Percentiles rank a stretch among this genome's conserved stretches.
These are phyloP conservation scores for Agelas oroides DNA, from an alignment of 37 sponge, comb jelly and placozoan species.

Conservation along the genomic window DNA sequence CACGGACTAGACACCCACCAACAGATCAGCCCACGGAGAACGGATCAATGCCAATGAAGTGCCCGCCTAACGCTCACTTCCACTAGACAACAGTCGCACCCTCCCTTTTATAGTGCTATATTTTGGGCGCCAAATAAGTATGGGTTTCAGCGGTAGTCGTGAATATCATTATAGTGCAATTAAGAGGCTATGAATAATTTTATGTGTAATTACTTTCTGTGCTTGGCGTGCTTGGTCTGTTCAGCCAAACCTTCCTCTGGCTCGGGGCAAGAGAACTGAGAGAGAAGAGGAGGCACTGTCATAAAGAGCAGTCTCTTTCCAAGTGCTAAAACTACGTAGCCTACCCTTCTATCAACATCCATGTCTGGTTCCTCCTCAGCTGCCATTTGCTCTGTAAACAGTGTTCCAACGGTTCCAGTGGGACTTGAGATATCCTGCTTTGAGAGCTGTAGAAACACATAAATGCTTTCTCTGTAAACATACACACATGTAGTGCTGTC, in stretches of 20 bases:
- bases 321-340: no score
- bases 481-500: no score
- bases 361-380: not conserved
- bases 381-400: not conserved
- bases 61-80: conserved; percentile 48
- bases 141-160: no score
- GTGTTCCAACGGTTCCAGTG: conserved; percentile 23
- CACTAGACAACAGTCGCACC: not conserved
- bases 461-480: no score
- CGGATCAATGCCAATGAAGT: conserved; percentile 67
- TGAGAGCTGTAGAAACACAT: not conserved
- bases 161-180: no score
- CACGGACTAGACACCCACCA: conserved; percentile 43
- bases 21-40: conserved; percentile 65
- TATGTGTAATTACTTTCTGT: conserved; percentile 49
- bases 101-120: not conserved
- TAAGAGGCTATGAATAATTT: not conserved
- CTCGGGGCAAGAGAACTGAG: not conserved
- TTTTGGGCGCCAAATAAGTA: not conserved
- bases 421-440: conserved; percentile 44
- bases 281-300: no score
- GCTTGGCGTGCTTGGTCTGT: conserved; percentile 61
- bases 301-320: no score
- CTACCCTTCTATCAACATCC: not conserved
- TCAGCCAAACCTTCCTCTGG: conserved; percentile 7